Evolutionary conservation across 2,113 vertebrate species (phyloP).

Genomic region (Charadrius vociferus): DNA sequence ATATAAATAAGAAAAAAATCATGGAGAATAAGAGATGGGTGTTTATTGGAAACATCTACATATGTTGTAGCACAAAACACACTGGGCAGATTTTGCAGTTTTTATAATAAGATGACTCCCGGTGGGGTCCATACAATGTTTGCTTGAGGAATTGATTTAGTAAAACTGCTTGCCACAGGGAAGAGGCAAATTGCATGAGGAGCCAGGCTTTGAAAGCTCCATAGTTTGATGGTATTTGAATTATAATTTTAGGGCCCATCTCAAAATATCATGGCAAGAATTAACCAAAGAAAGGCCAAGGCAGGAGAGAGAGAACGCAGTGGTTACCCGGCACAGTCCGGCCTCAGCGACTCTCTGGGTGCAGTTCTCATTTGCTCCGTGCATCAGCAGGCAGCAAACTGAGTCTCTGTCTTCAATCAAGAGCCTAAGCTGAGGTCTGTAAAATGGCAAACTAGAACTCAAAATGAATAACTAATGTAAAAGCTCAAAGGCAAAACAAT

Average conservation of each 20-base stretch:
- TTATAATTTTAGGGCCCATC: neutral
- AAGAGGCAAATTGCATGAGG: neutral
- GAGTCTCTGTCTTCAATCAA: conserved; percentile 55
- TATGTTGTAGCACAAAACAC: neutral
- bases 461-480: conserved; percentile 44
- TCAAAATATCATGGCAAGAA: conserved; percentile 7
- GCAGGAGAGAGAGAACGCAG: neutral
- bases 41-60: conserved; percentile 29
- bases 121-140: neutral
- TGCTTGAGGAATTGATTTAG: neutral
- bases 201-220: neutral
- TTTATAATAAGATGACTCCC: neutral
- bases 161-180: neutral
- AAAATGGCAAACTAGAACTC: conserved; percentile 53
- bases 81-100: neutral
- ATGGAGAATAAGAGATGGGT: neutral
- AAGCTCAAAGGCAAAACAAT: conserved; percentile 53
- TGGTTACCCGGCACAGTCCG: neutral
- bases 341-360: neutral
- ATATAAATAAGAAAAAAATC: neutral
- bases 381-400: conserved; percentile 35
- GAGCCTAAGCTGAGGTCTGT: conserved; percentile 20
- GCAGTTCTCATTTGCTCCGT: neutral
- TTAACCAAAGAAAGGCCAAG: conserved; percentile 22
- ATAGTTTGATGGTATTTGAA: neutral